phyloP scores from a whole-genome alignment of 2,797 vertebrate genomes.

The Anisognathus igniventris region DNA sequence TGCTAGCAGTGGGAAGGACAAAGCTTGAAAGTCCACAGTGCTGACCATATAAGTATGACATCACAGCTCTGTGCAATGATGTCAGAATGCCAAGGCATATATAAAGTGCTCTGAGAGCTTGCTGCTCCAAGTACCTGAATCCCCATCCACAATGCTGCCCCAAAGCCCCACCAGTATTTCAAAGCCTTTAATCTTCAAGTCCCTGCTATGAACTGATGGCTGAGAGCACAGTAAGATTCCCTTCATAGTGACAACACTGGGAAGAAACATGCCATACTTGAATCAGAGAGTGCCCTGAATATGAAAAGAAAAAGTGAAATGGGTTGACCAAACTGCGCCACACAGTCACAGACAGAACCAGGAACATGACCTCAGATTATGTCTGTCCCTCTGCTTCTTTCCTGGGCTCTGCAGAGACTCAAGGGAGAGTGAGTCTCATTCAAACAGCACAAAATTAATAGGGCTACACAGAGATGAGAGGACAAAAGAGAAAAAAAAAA shows the following conservation, averaged over 20 bases:
- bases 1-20: background rate
- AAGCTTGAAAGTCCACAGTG: background rate
- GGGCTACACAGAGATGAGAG: background rate
- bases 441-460: background rate
- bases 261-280: background rate
- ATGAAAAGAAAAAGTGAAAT: background rate
- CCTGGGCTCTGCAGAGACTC: background rate
- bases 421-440: background rate
- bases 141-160: rapidly evolving
- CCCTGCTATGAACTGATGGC: background rate
- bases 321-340: background rate
- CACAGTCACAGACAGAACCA: background rate
- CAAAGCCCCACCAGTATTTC: background rate
- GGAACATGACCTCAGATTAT: background rate
- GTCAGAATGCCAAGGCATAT: background rate
- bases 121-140: background rate
- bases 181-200: background rate
- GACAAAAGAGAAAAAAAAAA: background rate
- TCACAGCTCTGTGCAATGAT: background rate
- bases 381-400: background rate
- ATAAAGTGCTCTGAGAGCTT: background rate
- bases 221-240: background rate
- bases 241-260: background rate
- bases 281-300: background rate
- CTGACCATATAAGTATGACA: background rate